These are phyloP conservation scores for Scolopax rusticola DNA, from an alignment of 2,797 vertebrate genomes.

Conservation along the genomic window DNA sequence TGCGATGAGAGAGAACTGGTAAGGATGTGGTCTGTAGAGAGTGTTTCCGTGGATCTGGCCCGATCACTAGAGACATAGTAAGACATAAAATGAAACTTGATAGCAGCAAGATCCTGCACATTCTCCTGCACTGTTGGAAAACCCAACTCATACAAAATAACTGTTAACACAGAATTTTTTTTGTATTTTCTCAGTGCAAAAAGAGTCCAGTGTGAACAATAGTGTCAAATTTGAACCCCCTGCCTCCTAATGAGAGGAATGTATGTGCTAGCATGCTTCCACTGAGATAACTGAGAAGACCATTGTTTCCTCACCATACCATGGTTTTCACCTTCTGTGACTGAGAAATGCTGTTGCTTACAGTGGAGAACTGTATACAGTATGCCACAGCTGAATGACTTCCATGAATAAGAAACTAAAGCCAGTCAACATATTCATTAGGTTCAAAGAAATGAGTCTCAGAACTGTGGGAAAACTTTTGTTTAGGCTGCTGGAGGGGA, in stretches of 20 bases:
- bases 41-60: neutral
- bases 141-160: neutral
- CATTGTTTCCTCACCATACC: neutral
- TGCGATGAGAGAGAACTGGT: neutral
- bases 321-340: neutral
- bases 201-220: neutral
- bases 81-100: neutral
- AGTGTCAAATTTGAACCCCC: neutral
- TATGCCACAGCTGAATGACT: constrained; percentile 66
- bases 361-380: constrained; percentile 36
- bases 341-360: constrained; percentile 45
- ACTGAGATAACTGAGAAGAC: neutral
- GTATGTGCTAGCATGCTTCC: neutral
- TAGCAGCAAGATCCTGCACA: neutral
- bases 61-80: neutral
- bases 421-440: constrained; percentile 56
- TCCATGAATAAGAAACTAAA: constrained; percentile 67
- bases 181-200: neutral
- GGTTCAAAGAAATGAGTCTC: constrained; percentile 59
- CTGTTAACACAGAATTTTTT: neutral
- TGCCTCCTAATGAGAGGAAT: neutral
- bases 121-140: neutral
- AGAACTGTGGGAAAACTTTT: constrained; percentile 74
- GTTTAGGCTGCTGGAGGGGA: constrained; percentile 38
- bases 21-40: neutral